Base-by-base conservation (phyloP, 2,888 invertebrate genomes). In the Tipula lateralis region DNA sequence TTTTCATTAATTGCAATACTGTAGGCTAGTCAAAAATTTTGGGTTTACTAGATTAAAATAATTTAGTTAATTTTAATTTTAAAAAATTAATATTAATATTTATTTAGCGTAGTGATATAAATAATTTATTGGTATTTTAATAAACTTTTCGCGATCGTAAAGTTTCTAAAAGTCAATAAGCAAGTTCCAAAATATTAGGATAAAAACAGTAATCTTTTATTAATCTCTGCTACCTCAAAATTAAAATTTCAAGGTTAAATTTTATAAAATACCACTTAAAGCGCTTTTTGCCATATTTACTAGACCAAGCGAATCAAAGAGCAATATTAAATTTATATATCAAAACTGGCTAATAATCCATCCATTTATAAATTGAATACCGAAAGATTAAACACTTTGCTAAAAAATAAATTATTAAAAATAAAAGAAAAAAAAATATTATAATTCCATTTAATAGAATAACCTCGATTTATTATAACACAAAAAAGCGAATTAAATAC, bases 361-460 rank as follows among this genome's bases (percentile, higher is more conserved):
- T 66, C 66, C 66, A 66, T 66, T 66, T 24, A 66, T 66, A 66
- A 66, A 66, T 66, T 24, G 66, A 66, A 66, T 66, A 66, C 66
- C 66, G 24, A 66, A 24, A 66, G 66, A 66, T 66, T 66, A 66
- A 66, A 66, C 66, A 66, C 66, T 66, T 66, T 66, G 66, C 66
- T 66, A 66, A 66, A 39, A 66, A 66, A 66, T 66, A 50, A n/a
- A n/a, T n/a, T 50, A 50, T 50, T 16, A 6, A 50, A 50, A 50
- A 50, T 12, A 50, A 50, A 44, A 44, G 1, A 44, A 16, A 44
- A 50, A 50, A 50, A 50, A 1, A 16, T 50, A 66, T 66, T 66
- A 66, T 66, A 66, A 66, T 66, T 66, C 66, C 66, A 66, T 66
- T 66, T 66, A 66, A 66, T 66, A 66, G 66, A 66, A 66, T 66